Conservation (phyloP, 2,113 vertebrate genomes). For the Tupaia chinensis region DNA sequence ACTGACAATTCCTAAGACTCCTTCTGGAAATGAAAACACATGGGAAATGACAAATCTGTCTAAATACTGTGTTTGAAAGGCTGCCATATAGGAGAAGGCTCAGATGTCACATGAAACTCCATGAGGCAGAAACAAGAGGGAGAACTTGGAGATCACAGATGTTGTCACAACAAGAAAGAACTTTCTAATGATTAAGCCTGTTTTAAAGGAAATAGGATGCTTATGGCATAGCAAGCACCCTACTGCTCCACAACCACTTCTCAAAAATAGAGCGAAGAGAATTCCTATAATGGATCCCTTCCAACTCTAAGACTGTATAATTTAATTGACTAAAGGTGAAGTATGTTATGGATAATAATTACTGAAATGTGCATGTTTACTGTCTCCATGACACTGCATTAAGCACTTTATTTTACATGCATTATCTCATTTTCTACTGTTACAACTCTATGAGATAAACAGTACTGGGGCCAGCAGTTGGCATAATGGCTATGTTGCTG, state of each 20-base stretch:
- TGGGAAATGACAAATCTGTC: conserved; percentile 21
- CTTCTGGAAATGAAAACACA: conserved; percentile 16
- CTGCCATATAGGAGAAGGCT: conserved; percentile 13
- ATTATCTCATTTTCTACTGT: not conserved
- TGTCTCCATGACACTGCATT: not conserved
- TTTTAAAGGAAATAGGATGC: conserved; percentile 9
- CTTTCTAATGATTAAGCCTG: conserved; percentile 9
- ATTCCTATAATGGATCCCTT: not conserved
- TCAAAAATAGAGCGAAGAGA: not conserved
- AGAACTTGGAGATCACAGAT: conserved; percentile 18
- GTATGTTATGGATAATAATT: not conserved
- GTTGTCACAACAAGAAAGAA: not conserved
- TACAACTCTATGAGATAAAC: not conserved
- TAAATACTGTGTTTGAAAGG: conserved; percentile 34
- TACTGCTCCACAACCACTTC: not conserved
- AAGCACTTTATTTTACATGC: not conserved
- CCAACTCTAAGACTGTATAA: not conserved
- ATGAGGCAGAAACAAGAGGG: not conserved
- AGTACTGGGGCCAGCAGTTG: not conserved
- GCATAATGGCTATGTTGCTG: no score
- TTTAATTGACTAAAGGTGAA: not conserved
- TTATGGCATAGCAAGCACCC: not conserved
- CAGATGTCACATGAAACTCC: not conserved
- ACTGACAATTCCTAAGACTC: not conserved
- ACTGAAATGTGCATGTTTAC: not conserved